phyloP scores from a whole-genome alignment of 2,888 invertebrate species.

The Cancer borealis region DNA sequence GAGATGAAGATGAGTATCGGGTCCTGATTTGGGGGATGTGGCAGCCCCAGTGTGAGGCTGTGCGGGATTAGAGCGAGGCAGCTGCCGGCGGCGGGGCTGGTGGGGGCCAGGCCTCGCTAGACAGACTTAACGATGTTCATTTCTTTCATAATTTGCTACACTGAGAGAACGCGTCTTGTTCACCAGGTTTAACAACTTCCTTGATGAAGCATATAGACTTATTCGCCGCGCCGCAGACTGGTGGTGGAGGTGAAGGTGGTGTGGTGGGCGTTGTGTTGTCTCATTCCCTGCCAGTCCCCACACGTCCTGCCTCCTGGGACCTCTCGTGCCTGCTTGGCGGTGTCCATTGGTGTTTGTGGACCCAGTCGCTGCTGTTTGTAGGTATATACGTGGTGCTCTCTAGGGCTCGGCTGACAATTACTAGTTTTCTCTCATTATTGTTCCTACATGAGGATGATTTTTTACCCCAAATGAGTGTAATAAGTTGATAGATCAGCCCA shows the following conservation, averaged over 20 bases:
- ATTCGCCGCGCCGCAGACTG: neutral
- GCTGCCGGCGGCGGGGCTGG: constrained; percentile 53
- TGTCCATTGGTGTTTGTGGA: neutral
- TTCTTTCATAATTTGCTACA: constrained; percentile 1
- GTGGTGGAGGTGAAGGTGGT: neutral
- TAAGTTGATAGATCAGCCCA: neutral
- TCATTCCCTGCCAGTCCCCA: too few relatives aligned
- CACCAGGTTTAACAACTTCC: neutral
- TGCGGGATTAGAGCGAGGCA: constrained; percentile 68
- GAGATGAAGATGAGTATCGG: constrained; percentile 72
- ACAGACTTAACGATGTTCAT: neutral
- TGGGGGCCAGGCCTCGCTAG: neutral
- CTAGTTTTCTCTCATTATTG: neutral
- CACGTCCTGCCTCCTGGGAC: neutral
- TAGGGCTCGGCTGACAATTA: neutral
- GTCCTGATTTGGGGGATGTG: constrained; percentile 72
- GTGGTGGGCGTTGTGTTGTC: neutral
- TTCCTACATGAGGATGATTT: neutral
- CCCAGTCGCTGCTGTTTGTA: neutral
- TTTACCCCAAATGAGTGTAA: neutral
- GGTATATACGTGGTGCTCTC: neutral
- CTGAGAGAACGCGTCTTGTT: neutral
- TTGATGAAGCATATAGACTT: neutral
- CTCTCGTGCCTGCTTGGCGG: neutral
- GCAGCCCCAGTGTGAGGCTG: constrained; percentile 72